These are phyloP conservation scores for Amniataba percoides DNA, from an alignment of 2,797 vertebrate species.

Conservation along the genomic window DNA sequence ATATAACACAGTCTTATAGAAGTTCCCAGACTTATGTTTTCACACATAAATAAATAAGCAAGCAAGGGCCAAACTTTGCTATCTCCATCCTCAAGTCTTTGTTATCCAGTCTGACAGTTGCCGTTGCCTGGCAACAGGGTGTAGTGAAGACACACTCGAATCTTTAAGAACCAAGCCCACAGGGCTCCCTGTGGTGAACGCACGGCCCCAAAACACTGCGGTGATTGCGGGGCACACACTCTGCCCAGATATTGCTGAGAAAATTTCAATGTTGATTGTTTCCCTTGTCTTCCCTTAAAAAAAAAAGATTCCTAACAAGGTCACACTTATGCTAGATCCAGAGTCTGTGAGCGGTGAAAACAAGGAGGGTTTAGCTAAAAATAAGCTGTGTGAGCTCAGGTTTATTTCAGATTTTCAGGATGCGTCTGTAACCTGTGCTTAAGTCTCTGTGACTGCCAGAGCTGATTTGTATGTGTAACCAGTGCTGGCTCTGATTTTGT, in stretches of 20 bases:
- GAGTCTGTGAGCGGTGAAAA: not conserved
- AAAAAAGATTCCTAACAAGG: slow-evolving; percentile 19
- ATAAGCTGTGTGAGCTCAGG: not conserved
- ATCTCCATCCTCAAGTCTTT: slow-evolving; percentile 58
- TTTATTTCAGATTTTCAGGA: slow-evolving; percentile 14
- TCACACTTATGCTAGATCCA: not conserved
- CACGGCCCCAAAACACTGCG: slow-evolving; percentile 61
- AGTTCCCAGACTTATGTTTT: slow-evolving; percentile 23
- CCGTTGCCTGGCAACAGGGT: slow-evolving; percentile 84
- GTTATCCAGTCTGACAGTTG: slow-evolving; percentile 66
- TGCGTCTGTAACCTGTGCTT: slow-evolving; percentile 30
- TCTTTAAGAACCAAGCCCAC: slow-evolving; percentile 64
- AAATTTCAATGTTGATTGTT: slow-evolving; percentile 34
- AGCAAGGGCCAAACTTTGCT: slow-evolving; percentile 66
- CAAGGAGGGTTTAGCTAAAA: not conserved
- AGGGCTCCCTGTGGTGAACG: slow-evolving; percentile 59
- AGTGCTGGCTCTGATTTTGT: slow-evolving; percentile 39
- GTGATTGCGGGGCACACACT: slow-evolving; percentile 40
- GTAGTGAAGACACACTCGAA: slow-evolving; percentile 53
- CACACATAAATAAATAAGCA: slow-evolving; percentile 61
- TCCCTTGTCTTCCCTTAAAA: slow-evolving; percentile 13
- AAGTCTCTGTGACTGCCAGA: slow-evolving; percentile 17
- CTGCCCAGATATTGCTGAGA: slow-evolving; percentile 18
- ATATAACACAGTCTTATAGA: slow-evolving; percentile 6
- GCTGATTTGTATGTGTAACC: slow-evolving; percentile 58